Conservation (phyloP, 2,888 invertebrate genomes). For the Strigamia maritima region DNA sequence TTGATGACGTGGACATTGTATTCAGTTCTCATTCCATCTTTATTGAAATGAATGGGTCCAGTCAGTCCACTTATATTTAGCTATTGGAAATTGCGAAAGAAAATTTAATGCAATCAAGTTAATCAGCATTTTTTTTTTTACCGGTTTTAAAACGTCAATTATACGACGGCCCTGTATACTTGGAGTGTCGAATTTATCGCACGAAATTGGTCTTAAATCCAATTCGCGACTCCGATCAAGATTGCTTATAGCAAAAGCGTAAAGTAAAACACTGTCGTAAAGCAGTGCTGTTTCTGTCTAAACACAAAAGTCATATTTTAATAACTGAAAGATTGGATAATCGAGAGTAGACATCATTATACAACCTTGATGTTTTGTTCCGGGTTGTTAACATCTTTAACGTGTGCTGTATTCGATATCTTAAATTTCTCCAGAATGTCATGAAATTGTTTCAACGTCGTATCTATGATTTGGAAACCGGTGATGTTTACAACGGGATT, state of each 20-base stretch:
- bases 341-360: neutral
- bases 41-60: slow-evolving; percentile 88
- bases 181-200: slow-evolving; percentile 22
- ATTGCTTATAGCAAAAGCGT: slow-evolving; percentile 52
- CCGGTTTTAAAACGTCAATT: slow-evolving; percentile 22
- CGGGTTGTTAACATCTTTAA: neutral
- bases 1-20: slow-evolving; percentile 90
- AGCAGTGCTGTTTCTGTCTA: slow-evolving; percentile 55
- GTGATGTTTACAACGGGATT: slow-evolving; percentile 42
- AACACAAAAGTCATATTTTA: neutral
- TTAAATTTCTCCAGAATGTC: slow-evolving; percentile 29
- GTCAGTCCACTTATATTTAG: slow-evolving; percentile 90
- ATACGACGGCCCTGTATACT: neutral
- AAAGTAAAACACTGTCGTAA: slow-evolving; percentile 54
- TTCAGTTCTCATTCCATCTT: slow-evolving; percentile 83
- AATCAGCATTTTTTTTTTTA: neutral
- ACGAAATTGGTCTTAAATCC: slow-evolving; percentile 53
- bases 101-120: neutral
- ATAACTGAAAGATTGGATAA: no score
- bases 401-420: neutral
- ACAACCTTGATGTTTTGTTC: slow-evolving; percentile 6
- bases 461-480: slow-evolving; percentile 42
- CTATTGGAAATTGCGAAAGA: slow-evolving; percentile 53
- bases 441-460: slow-evolving; percentile 27
- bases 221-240: slow-evolving; percentile 62